A percentile compares a stretch with the other conserved stretches of the same genome.
Evolutionary conservation across 2,797 vertebrate species (phyloP).

Genomic region (Xiphorhynchus erythropygius): DNA sequence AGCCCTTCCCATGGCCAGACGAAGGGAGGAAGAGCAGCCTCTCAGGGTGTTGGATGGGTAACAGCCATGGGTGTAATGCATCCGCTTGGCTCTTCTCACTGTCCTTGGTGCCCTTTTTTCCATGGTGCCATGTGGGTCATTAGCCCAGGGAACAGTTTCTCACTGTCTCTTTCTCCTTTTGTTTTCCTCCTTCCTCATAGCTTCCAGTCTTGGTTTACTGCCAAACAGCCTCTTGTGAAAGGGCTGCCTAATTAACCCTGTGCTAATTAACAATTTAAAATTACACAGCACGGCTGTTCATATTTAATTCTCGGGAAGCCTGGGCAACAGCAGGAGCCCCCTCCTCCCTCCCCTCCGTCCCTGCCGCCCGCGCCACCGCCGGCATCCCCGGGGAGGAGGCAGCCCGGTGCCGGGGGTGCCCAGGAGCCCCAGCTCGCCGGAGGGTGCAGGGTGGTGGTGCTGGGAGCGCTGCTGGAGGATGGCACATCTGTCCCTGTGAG

Average conservation of each 20-base stretch:
- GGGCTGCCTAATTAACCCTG: conserved; percentile 97
- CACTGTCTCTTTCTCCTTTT: conserved; percentile 75
- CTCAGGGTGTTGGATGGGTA: not conserved
- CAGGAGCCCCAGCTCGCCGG: not conserved
- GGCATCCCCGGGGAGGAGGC: not conserved
- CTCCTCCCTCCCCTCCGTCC: not conserved
- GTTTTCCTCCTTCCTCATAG: conserved; percentile 79
- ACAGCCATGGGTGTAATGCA: not conserved
- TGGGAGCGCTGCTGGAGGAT: not conserved
- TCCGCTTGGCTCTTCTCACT: not conserved
- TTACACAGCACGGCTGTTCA: conserved; percentile 91
- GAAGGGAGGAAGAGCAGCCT: not conserved
- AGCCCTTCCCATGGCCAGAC: not conserved
- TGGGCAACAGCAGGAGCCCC: conserved; percentile 74
- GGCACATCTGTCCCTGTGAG: not conserved
- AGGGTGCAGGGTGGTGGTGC: not conserved
- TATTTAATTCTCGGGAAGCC: conserved; percentile 88
- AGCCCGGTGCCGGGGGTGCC: not conserved
- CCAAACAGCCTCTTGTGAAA: conserved; percentile 83
- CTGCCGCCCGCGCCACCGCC: not conserved
- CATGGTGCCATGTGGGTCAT: conserved; percentile 25
- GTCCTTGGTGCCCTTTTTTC: conserved; percentile 33
- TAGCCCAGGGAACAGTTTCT: conserved; percentile 71
- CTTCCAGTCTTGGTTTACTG: conserved; percentile 80
- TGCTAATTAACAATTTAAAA: conserved; percentile 99